These are phyloP conservation scores for Chlorospingus semifuscus DNA, from an alignment of 2,797 vertebrate species.

Conservation along the genomic window DNA sequence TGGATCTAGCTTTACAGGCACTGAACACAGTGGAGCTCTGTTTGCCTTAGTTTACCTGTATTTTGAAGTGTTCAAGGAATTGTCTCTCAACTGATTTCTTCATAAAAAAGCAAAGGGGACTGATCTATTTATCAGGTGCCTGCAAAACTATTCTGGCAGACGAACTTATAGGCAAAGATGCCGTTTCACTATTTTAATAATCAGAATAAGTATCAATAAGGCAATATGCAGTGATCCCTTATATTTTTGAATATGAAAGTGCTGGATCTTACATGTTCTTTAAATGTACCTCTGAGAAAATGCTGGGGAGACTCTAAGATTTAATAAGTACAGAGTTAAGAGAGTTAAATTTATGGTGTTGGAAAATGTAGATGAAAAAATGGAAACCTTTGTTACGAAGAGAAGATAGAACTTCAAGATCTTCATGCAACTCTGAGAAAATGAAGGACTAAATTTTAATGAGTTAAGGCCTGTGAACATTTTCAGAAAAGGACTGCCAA, in stretches of 20 bases:
- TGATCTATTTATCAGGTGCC: neutral
- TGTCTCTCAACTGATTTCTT: neutral
- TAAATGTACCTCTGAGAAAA: neutral
- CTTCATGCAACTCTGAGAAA: neutral
- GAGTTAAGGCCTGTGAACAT: neutral
- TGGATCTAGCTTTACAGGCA: neutral
- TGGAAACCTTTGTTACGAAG: neutral
- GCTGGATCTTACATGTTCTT: neutral
- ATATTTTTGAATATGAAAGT: neutral
- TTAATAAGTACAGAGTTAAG: neutral
- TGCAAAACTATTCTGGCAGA: neutral
- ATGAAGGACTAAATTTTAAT: neutral
- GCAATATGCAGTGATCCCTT: neutral
- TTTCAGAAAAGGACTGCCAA: neutral
- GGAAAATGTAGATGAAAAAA: neutral
- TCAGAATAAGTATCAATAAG: neutral
- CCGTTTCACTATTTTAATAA: neutral
- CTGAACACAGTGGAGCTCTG: neutral
- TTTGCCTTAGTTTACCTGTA: neutral
- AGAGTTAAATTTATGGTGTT: neutral
- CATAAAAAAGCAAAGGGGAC: neutral
- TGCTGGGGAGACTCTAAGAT: neutral
- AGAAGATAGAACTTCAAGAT: neutral
- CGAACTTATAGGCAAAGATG: neutral
- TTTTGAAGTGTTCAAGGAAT: neutral